Base-by-base conservation (phyloP, 2,797 vertebrate species). In the Cynopterus sphinx region DNA sequence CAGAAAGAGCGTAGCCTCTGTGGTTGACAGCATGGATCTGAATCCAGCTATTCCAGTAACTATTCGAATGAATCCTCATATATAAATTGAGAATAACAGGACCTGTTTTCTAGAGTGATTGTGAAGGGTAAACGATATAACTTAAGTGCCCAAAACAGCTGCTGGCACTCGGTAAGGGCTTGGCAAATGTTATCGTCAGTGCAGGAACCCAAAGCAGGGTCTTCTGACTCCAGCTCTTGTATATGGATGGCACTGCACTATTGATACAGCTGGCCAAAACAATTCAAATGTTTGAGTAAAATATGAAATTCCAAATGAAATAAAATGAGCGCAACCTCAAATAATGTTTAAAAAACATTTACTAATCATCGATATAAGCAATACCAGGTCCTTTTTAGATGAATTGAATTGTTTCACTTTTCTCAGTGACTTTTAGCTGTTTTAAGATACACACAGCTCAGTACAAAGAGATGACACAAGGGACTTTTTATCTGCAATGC, bases 401-500 rank as follows among this genome's bases (percentile, higher is more conserved):
- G 68, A 92, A 59, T 86, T 83, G 68, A 87, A 90, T 81, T 2
- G 28, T 83, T 95, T 73, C 24, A 67, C 24, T 89, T 77, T 93
- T 95, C 91, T 79, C 77, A 67, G 55, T 90, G 91, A 91, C 87
- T 96, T 93, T 93, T 93, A 91, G 49, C 92, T 95, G 65, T 95
- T 96, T 95, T 87, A 87, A 92, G 70, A 91, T 84, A 81, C 68
- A 59, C 65, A 61, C n/a, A 87, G 92, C 78, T 93, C 93, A 73
- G 33, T 82, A 96, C 93, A 96, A 97, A 97, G 88, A 91, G 95
- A 95, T 87, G 73, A 91, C 95, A 97, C 95, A 88, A 75, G 87
- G 95, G 94, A 86, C 81, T 84, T 96, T 94, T 96, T 92, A 93
- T 97, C 96, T 96, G 96, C 95, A 95, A 83, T 91, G 87, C 93